Conservation (phyloP, 1,140 invertebrate species). For the Physella acuta region DNA sequence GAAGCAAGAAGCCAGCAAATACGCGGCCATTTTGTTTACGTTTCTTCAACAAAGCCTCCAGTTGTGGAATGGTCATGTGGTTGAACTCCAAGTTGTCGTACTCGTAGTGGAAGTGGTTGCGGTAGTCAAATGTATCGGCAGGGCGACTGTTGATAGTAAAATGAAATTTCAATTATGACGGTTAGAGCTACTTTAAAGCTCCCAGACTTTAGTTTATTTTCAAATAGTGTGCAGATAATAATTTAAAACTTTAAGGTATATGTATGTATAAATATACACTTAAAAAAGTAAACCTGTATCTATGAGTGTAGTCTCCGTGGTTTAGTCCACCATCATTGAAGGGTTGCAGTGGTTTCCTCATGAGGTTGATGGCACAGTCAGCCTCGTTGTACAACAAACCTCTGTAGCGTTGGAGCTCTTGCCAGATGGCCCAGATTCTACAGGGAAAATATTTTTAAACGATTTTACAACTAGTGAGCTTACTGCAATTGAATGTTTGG, state of each 20-base stretch:
- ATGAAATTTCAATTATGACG: neutral
- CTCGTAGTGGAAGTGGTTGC: constrained; percentile 33
- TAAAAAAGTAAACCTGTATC: constrained; percentile 8
- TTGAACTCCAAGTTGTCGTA: constrained; percentile 34
- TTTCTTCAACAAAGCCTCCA: constrained; percentile 25
- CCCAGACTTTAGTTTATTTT: no score
- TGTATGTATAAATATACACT: neutral
- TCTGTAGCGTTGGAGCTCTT: constrained; percentile 32
- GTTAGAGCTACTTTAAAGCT: no score
- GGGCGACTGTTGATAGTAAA: constrained; percentile 21
- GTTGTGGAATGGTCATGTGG: constrained; percentile 27
- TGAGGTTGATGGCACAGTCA: constrained; percentile 19
- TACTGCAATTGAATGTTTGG: no score
- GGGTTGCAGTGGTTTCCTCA: constrained; percentile 30
- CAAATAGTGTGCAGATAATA: no score
- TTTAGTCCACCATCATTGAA: constrained; percentile 25
- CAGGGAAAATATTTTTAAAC: no score
- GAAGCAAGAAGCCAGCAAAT: constrained; percentile 34
- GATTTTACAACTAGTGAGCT: no score
- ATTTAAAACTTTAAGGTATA: no score
- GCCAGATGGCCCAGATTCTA: constrained; percentile 36
- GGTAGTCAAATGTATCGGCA: constrained; percentile 32
- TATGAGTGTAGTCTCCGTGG: constrained; percentile 18
- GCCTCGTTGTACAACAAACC: constrained; percentile 20
- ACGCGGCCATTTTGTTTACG: constrained; percentile 24